Base-by-base conservation (phyloP, 2,888 invertebrate species). In the Diarsia rubi region DNA sequence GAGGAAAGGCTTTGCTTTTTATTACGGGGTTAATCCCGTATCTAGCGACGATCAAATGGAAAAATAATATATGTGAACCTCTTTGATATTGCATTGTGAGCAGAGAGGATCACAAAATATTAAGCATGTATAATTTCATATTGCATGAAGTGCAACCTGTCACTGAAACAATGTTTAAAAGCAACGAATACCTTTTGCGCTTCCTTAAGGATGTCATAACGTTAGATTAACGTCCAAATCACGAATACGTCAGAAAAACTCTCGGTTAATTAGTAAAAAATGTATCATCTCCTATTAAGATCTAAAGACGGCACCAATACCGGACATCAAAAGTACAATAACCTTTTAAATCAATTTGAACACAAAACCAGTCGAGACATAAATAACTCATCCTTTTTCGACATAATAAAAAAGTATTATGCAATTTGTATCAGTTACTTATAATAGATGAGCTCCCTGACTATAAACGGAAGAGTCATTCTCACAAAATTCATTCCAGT, bases 311-410 rank as follows among this genome's bases (percentile, higher is more conserved):
- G 63, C 78, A 27, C 83, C 66, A 83, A 85, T 77, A 79, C 78
- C 70, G 67, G 64, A 80, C 78, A 86, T 82, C 80, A 84, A 70
- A 63, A 87, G 88, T 82, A 86, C 88, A 86, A 87, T 86, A 86
- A 86, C 88, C 86, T 88, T 86, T 85, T 86, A 84, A 86, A 86
- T 86, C 86, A 86, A 87, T 86, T 86, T 86, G 82, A 82, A 82
- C 75, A 86, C 80, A 87, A 84, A 86, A 84, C 78, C 73, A 74
- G 62, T 69, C 64, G 74, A 72, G 64, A 85, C 82, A 78, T 81
- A 75, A 86, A 83, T 78, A 85, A 84, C 82, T 78, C 75, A 87
- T 84, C 77, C 76, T 79, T 70, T 75, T 76, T 73, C 37, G 45
- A 60, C 24, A 65, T 21, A 78, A 81, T 77, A 83, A 82, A 84